Conservation (phyloP, 2,888 invertebrate species). For the Harpagoxenus sublaevis region DNA sequence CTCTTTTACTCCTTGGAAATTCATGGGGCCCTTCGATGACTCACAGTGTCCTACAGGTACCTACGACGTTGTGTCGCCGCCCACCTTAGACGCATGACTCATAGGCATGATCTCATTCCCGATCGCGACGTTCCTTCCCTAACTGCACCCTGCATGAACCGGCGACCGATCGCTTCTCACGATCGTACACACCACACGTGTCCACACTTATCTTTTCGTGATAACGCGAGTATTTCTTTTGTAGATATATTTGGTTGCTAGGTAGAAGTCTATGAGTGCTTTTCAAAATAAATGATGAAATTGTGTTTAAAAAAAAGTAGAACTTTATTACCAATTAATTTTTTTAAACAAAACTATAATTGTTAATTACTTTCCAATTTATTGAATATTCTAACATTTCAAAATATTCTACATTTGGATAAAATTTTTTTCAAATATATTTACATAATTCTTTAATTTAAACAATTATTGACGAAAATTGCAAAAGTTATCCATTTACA, state of each 20-base stretch:
- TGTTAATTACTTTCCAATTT: neutral
- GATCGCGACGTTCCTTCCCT: conserved; percentile 47
- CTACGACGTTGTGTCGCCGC: conserved; percentile 46
- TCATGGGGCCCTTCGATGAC: conserved; percentile 72
- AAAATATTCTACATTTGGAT: neutral
- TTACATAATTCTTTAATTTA: neutral
- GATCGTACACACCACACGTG: conserved; percentile 4
- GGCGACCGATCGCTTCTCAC: conserved; percentile 35
- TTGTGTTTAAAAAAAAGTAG: neutral
- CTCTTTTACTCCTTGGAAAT: conserved; percentile 69
- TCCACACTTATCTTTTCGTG: conserved; percentile 33
- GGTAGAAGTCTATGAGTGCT: neutral
- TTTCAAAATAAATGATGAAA: neutral
- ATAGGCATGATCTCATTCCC: conserved; percentile 78
- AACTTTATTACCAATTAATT: neutral
- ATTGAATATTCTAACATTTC: neutral
- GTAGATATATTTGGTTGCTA: conserved; percentile 5
- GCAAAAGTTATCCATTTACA: neutral
- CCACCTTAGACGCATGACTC: conserved; percentile 67
- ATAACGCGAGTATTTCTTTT: conserved; percentile 27
- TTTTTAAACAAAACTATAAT: neutral
- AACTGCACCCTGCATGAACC: conserved; percentile 9
- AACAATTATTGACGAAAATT: neutral
- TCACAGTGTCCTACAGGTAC: conserved; percentile 75
- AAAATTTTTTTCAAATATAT: neutral